Conservation (phyloP, 2,113 vertebrate genomes). For the Geococcyx californianus region DNA sequence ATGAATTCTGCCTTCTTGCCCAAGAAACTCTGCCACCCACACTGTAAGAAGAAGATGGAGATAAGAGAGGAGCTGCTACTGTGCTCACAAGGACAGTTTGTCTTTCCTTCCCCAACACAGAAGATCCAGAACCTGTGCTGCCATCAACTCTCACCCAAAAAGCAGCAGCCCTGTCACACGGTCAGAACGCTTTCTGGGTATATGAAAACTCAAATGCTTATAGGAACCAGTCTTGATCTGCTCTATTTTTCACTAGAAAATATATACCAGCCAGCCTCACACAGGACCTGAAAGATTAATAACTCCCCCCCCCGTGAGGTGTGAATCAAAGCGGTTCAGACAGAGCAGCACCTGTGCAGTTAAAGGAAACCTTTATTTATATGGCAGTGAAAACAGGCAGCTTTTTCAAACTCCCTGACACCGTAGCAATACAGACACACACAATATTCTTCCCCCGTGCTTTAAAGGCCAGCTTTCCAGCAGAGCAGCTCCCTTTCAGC, state of each 20-base stretch:
- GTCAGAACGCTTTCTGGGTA: background rate
- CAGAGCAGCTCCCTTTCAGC: background rate
- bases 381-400: background rate
- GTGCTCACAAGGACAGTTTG: too few species aligned
- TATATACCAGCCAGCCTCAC: background rate
- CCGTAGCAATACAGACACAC: background rate
- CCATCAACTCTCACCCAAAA: rapidly evolving
- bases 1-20: rapidly evolving
- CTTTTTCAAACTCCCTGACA: background rate
- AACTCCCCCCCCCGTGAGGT: background rate
- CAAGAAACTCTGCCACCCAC: background rate
- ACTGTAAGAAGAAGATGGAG: background rate
- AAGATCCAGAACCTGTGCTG: background rate
- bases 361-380: background rate
- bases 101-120: rapidly evolving
- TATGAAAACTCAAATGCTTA: background rate
- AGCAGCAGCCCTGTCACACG: background rate
- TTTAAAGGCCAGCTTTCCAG: background rate
- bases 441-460: background rate
- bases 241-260: background rate
- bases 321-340: background rate
- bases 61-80: rapidly evolving
- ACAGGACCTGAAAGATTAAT: background rate
- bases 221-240: background rate
- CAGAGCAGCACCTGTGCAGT: background rate